Evolutionary conservation across 2,113 vertebrate species (phyloP).

Genomic region (Diphyllodes magnificus): DNA sequence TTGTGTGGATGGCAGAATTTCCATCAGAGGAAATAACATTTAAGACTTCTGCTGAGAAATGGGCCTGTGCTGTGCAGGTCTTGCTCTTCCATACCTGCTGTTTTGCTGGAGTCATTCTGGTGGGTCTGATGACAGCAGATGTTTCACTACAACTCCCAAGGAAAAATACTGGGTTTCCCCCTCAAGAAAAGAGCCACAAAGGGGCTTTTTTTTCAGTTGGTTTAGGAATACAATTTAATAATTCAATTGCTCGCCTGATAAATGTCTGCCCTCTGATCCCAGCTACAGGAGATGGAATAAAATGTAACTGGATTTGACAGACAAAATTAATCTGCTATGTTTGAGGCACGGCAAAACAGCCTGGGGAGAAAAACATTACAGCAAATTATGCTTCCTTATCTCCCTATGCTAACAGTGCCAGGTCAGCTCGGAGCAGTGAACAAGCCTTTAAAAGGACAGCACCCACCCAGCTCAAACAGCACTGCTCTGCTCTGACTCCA

Average conservation of each 20-base stretch:
- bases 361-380: slow-evolving; percentile 30
- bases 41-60: neutral
- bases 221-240: slow-evolving; percentile 41
- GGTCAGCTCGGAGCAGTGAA: neutral
- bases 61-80: neutral
- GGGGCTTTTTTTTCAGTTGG: neutral
- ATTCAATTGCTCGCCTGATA: slow-evolving; percentile 47
- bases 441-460: neutral
- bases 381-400: slow-evolving; percentile 52
- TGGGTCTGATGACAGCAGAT: neutral
- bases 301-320: slow-evolving; percentile 56
- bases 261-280: slow-evolving; percentile 53
- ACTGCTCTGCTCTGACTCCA: neutral
- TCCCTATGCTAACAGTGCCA: neutral
- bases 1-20: neutral
- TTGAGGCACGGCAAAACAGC: slow-evolving; percentile 22
- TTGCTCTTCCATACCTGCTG: neutral
- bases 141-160: neutral
- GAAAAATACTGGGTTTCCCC: neutral
- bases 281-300: slow-evolving; percentile 39
- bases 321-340: slow-evolving; percentile 34
- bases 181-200: neutral
- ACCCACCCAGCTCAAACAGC: neutral
- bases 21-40: neutral
- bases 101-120: neutral